Base-by-base conservation (phyloP, 2,888 invertebrate genomes). In the Sericinus montela region DNA sequence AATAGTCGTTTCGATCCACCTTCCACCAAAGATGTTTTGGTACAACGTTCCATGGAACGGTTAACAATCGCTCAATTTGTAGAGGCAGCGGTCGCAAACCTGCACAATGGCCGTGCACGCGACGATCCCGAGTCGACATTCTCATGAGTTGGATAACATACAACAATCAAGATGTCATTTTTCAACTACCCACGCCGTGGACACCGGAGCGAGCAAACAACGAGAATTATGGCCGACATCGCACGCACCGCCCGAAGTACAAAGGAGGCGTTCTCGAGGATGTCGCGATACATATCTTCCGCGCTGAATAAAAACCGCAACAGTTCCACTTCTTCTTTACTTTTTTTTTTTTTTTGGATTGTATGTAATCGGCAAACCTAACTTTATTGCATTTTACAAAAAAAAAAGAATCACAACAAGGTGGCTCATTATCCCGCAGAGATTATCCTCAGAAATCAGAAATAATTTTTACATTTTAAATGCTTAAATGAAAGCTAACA, bases 141-240 rank as follows among this genome's bases (percentile, higher is more conserved):
- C 85, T 82, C 85, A 83, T 85, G 80, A 83, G 81, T 80, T 77
- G 84, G 83, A 84, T 86, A 86, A 83, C 85, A 81, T 78, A 79
- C 79, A 86, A 87, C 87, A 88, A 88, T 87, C 87, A 87, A 87
- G 88, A 88, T 88, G 87, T 88, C 86, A 88, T 88, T 87, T 88
- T 87, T 88, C 87, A 88, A 85, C 88, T 85, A 84, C 87, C 88
- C 87, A 88, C 88, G 82, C 85, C 59, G 74, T 70, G 72, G 69
- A 75, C 77, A 72, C 72, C 65, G 67, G 60, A 63, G 65, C 68
- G 67, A 70, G 67, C 59, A 69, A 69, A 73, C 74, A 71, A 69
- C 72, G 74, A 85, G 83, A 87, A 84, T 80, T 88, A 88, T 86
- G 76, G 82, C 77, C 78, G 77, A 84, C 84, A 82, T 72, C 71